A percentile compares a stretch with the other conserved stretches of the same genome.
phyloP scores from a whole-genome alignment of 2,113 vertebrate species.

The Hassar affinis region DNA sequence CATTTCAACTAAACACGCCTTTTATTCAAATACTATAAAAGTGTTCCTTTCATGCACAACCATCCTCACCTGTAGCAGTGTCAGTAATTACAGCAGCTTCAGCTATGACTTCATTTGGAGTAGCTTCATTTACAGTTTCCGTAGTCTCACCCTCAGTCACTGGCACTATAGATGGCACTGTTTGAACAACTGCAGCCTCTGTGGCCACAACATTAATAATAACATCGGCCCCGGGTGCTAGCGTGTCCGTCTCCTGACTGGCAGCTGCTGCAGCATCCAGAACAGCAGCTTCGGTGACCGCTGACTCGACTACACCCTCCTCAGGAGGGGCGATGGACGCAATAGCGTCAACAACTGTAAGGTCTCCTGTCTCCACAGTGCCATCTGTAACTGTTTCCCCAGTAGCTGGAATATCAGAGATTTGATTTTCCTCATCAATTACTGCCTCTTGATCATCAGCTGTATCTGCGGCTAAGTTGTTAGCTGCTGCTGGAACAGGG shows the following conservation, averaged over 20 bases:
- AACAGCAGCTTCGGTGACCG: slow-evolving; percentile 48
- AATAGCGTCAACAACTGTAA: slow-evolving; percentile 51
- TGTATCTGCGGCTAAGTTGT: slow-evolving; percentile 37
- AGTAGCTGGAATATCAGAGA: slow-evolving; percentile 65
- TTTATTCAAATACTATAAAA: not conserved
- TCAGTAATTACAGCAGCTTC: slow-evolving; percentile 75
- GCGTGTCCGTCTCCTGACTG: slow-evolving; percentile 65
- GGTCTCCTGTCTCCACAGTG: slow-evolving; percentile 65
- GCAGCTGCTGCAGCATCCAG: slow-evolving; percentile 61
- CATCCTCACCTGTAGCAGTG: slow-evolving; percentile 66
- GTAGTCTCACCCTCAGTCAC: slow-evolving; percentile 64
- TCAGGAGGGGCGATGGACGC: slow-evolving; percentile 60
- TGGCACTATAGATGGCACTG: slow-evolving; percentile 64
- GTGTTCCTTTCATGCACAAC: not conserved
- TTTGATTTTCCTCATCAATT: slow-evolving; percentile 51
- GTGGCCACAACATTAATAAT: slow-evolving; percentile 61
- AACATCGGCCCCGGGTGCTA: slow-evolving; percentile 67
- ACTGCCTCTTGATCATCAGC: slow-evolving; percentile 39
- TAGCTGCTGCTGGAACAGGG: slow-evolving; percentile 27
- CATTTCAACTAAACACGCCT: not conserved
- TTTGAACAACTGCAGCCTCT: slow-evolving; percentile 65
- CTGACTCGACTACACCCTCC: slow-evolving; percentile 58
- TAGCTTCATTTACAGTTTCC: slow-evolving; percentile 65
- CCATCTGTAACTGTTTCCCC: slow-evolving; percentile 64
- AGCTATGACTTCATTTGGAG: slow-evolving; percentile 67